Evolutionary conservation across 1,140 invertebrate genomes (phyloP).

Genomic region (Drosophila carrolli): DNA sequence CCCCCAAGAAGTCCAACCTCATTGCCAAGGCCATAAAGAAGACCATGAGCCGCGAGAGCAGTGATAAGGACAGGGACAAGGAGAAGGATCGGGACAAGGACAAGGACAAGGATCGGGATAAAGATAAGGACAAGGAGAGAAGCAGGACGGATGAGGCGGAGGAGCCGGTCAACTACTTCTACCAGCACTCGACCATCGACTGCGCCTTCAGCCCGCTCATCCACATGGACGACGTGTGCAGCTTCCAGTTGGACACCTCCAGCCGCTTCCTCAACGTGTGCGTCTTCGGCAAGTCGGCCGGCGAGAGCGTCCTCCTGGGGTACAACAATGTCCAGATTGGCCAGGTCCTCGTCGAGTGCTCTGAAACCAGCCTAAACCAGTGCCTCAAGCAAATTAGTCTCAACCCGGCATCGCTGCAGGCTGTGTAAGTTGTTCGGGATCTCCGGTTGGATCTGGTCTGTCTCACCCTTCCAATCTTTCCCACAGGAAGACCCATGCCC

Average conservation of each 20-base stretch:
- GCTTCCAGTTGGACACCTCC: slow-evolving; percentile 89
- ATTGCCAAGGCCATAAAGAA: slow-evolving; percentile 79
- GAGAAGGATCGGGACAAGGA: slow-evolving; percentile 27
- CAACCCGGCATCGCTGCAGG: slow-evolving; percentile 87
- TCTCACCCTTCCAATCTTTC: slow-evolving; percentile 28
- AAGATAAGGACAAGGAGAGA: slow-evolving; percentile 28
- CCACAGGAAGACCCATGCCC: slow-evolving; percentile 85
- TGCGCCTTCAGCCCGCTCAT: slow-evolving; percentile 88
- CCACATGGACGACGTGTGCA: slow-evolving; percentile 89
- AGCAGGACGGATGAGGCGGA: neutral
- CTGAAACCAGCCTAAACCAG: slow-evolving; percentile 91
- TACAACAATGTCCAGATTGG: slow-evolving; percentile 92
- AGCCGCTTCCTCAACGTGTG: slow-evolving; percentile 93
- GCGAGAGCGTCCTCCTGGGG: slow-evolving; percentile 89
- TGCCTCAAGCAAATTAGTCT: slow-evolving; percentile 91
- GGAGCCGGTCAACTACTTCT: slow-evolving; percentile 60
- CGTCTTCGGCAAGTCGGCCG: slow-evolving; percentile 88
- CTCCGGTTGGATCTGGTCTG: no score
- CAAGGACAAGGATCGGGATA: slow-evolving; percentile 21
- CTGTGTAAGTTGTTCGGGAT: slow-evolving; percentile 85
- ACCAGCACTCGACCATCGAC: slow-evolving; percentile 82
- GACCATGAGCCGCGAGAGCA: slow-evolving; percentile 67
- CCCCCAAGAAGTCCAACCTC: slow-evolving; percentile 77
- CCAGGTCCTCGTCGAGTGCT: slow-evolving; percentile 91
- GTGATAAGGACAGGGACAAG: slow-evolving; percentile 42